phyloP scores from a whole-genome alignment of 1,140 invertebrate genomes.

The Drosophila lacertosa region DNA sequence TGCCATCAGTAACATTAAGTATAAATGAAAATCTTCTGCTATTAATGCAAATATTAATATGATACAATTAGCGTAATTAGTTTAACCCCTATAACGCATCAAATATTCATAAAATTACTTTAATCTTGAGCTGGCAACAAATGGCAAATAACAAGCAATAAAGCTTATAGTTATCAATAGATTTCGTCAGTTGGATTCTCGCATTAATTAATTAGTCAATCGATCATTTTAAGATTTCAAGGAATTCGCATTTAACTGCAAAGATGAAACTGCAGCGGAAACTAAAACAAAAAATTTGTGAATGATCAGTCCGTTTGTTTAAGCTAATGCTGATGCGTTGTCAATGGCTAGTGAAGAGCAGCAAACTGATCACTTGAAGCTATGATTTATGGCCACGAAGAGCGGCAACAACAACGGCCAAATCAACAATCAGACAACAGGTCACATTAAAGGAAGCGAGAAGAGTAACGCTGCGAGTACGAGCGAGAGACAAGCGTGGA shows the following conservation, averaged over 20 bases:
- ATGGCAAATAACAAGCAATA: neutral
- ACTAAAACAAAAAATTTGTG: slow-evolving; percentile 13
- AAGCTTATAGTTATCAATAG: slow-evolving; percentile 3
- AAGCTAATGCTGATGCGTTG: slow-evolving; percentile 39
- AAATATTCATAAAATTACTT: neutral
- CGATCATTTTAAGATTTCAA: slow-evolving; percentile 39
- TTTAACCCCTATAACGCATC: neutral
- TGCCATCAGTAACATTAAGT: too few species aligned
- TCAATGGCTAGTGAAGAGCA: slow-evolving; percentile 40
- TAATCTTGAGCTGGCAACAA: neutral
- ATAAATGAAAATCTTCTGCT: too few species aligned
- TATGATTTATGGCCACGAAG: slow-evolving; percentile 64
- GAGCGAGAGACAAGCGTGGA: slow-evolving; percentile 9
- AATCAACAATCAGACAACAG: slow-evolving; percentile 37
- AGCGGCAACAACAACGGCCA: slow-evolving; percentile 9
- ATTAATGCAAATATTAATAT: too few species aligned
- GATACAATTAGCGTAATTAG: neutral
- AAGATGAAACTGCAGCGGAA: slow-evolving; percentile 44
- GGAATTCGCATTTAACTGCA: slow-evolving; percentile 32
- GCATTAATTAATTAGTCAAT: slow-evolving; percentile 30
- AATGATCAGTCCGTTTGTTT: slow-evolving; percentile 10
- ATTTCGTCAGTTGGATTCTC: slow-evolving; percentile 8
- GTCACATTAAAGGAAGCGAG: slow-evolving; percentile 71
- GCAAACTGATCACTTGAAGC: slow-evolving; percentile 45
- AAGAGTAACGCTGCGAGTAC: neutral